These are phyloP conservation scores for Xenopus petersii DNA, from an alignment of 2,797 vertebrate genomes.

Conservation along the genomic window DNA sequence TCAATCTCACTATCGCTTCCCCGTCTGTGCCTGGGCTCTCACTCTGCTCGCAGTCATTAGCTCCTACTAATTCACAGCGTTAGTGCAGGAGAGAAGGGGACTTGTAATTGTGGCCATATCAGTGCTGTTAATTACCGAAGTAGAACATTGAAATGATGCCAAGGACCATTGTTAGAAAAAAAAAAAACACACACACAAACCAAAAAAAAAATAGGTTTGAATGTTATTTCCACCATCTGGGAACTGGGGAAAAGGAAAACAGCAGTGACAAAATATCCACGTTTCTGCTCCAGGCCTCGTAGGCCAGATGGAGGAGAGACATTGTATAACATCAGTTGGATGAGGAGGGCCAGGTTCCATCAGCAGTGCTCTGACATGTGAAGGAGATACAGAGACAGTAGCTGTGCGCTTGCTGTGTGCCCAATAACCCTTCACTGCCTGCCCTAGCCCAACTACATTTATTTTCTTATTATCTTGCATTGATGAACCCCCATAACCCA, in stretches of 20 bases:
- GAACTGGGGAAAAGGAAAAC: conserved; percentile 83
- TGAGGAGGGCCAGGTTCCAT: conserved; percentile 53
- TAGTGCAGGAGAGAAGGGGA: conserved; percentile 82
- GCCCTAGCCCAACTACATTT: neutral
- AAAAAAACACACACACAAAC: conserved; percentile 21
- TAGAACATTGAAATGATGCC: conserved; percentile 96
- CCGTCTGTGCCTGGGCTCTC: conserved; percentile 82
- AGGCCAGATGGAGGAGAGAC: conserved; percentile 93
- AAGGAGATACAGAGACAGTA: conserved; percentile 12
- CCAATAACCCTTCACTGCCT: neutral
- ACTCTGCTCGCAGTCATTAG: conserved; percentile 90
- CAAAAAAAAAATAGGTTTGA: conserved; percentile 76
- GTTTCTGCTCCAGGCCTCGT: conserved; percentile 83
- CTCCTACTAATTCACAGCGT: conserved; percentile 89
- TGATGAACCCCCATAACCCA: too few species aligned
- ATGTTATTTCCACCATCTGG: conserved; percentile 98
- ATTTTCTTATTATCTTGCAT: too few species aligned
- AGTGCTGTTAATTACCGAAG: conserved; percentile 98
- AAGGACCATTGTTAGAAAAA: conserved; percentile 93
- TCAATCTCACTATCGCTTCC: conserved; percentile 79
- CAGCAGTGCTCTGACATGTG: conserved; percentile 43
- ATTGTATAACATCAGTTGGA: conserved; percentile 58
- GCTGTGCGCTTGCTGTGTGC: neutral
- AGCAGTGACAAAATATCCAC: conserved; percentile 82
- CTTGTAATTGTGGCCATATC: conserved; percentile 96